phyloP scores from a whole-genome alignment of 1,140 invertebrate species.

The Gyrodactylus bullatarudis region DNA sequence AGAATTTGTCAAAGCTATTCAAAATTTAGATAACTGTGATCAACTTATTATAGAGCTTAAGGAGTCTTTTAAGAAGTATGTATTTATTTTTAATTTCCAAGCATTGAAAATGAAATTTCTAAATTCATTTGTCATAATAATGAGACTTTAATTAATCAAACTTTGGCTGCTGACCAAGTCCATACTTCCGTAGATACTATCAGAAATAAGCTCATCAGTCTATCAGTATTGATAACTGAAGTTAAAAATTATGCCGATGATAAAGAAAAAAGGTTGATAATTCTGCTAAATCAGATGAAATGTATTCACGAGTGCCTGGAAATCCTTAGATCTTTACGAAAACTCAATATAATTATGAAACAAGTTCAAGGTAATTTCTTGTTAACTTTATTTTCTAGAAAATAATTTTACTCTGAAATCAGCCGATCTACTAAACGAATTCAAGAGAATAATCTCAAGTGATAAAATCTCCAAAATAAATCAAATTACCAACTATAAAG shows the following conservation, averaged over 20 bases:
- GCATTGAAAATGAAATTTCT: background rate
- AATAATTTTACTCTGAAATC: background rate
- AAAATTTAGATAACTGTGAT: background rate
- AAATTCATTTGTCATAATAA: background rate
- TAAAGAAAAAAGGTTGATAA: background rate
- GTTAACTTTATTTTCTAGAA: background rate
- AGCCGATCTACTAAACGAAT: background rate
- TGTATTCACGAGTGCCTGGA: background rate
- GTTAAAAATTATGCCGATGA: background rate
- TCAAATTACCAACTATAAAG: background rate
- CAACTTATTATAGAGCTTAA: background rate
- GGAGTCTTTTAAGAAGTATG: background rate
- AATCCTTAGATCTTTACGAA: background rate
- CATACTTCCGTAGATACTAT: background rate
- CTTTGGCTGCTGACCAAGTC: background rate
- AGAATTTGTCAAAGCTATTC: background rate
- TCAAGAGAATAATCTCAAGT: background rate
- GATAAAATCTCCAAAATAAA: too few relatives aligned
- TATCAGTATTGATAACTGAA: too few relatives aligned
- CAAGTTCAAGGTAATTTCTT: background rate
- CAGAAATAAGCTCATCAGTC: background rate
- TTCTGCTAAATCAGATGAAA: background rate
- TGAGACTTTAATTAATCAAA: background rate
- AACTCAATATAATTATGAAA: background rate
- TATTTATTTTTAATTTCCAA: background rate